Percentiles rank a stretch among this genome's conserved stretches.
Evolutionary conservation across 1,140 invertebrate species (phyloP).

Genomic region (Hypsibius dujardini): DNA sequence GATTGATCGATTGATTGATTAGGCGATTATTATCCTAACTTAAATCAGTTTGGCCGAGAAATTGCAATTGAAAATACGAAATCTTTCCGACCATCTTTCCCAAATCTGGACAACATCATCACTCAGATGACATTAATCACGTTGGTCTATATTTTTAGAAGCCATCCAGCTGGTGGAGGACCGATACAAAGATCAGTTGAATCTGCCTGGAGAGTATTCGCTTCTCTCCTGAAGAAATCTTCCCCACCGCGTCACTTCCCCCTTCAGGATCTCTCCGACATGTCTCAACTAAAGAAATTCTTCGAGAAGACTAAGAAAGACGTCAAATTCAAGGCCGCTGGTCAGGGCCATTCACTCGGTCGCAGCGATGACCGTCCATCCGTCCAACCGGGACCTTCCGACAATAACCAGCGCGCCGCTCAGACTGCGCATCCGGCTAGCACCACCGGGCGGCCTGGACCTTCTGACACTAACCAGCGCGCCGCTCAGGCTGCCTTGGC

Average conservation of each 20-base stretch:
- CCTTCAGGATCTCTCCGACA: constrained; percentile 29
- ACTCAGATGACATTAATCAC: no score
- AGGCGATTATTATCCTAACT: no score
- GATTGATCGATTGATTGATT: no score
- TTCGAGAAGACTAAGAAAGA: constrained; percentile 70
- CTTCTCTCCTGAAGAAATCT: constrained; percentile 13
- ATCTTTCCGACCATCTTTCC: no score
- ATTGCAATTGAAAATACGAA: no score
- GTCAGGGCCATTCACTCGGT: constrained; percentile 57
- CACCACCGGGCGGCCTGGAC: constrained; percentile 17
- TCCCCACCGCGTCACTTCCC: neutral
- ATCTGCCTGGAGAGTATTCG: constrained; percentile 20
- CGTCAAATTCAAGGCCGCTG: constrained; percentile 67
- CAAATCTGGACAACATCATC: no score
- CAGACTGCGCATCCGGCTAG: constrained; percentile 13
- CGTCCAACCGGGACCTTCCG: constrained; percentile 17
- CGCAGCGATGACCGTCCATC: neutral
- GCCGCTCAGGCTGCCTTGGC: constrained; percentile 64
- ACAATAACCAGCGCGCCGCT: no score
- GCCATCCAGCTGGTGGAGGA: constrained; percentile 19
- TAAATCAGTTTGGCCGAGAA: no score
- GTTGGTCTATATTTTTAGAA: neutral
- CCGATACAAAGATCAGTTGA: constrained; percentile 16
- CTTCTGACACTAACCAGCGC: constrained; percentile 48
- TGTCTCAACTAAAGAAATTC: constrained; percentile 73